These are phyloP conservation scores for Patella caerulea DNA, from an alignment of 2,888 invertebrate genomes.

Conservation along the genomic window DNA sequence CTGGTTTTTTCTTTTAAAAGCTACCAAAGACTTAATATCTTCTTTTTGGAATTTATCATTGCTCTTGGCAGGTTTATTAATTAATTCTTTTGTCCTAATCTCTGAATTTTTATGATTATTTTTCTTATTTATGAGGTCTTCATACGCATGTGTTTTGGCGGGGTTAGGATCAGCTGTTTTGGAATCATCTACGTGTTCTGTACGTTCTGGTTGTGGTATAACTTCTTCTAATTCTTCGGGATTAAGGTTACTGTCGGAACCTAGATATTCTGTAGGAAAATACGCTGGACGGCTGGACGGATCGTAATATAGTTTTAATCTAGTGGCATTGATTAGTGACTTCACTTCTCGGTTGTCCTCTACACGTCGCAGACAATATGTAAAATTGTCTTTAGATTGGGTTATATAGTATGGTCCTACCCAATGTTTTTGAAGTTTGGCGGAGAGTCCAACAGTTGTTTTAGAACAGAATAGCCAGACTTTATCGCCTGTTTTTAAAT, in stretches of 20 bases:
- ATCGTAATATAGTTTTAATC: conserved; percentile 18
- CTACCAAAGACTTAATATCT: too few relatives aligned
- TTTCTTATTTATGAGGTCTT: neutral
- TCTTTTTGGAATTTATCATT: neutral
- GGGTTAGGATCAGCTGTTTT: neutral
- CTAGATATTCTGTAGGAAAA: neutral
- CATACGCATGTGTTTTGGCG: neutral
- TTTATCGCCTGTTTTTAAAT: too few relatives aligned
- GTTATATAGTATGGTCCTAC: too few relatives aligned
- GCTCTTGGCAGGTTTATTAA: neutral
- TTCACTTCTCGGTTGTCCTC: neutral
- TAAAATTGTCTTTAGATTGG: too few relatives aligned
- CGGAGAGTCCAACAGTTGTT: too few relatives aligned
- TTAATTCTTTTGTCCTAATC: neutral
- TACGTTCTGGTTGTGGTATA: neutral
- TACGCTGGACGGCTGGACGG: neutral
- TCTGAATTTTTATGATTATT: neutral
- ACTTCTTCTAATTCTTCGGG: too few relatives aligned
- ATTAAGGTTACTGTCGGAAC: too few relatives aligned
- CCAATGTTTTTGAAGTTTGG: too few relatives aligned
- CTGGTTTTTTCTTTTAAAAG: too few relatives aligned
- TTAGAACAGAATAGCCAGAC: too few relatives aligned
- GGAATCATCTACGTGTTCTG: neutral
- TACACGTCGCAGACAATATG: too few relatives aligned
- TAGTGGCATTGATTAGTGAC: conserved; percentile 28